phyloP scores from a whole-genome alignment of 2,797 vertebrate genomes.

The Galagoides demidoff region DNA sequence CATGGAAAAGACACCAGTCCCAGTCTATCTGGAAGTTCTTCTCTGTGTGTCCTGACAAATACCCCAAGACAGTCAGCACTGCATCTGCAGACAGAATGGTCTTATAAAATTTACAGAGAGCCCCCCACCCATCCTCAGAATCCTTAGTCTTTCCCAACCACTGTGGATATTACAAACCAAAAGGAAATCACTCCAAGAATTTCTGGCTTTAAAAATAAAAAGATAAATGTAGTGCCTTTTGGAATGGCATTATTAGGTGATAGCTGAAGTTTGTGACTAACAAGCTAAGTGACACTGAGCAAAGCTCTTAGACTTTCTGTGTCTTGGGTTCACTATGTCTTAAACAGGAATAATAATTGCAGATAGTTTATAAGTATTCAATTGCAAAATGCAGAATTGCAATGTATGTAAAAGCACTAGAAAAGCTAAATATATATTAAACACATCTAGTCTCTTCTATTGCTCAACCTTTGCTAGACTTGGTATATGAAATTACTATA shows the following conservation, averaged over 20 bases:
- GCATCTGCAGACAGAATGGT: not conserved
- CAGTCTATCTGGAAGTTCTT: not conserved
- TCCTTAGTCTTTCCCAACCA: not conserved
- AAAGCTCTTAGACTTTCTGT: not conserved
- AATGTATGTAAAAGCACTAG: not conserved
- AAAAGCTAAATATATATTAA: not conserved
- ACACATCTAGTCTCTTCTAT: not conserved
- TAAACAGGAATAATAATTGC: not conserved
- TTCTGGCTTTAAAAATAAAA: conserved; percentile 16
- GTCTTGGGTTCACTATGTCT: not conserved
- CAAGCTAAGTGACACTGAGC: not conserved
- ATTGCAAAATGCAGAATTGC: not conserved
- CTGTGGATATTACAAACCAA: not conserved
- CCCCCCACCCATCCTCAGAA: not conserved
- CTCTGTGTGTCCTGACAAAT: not conserved
- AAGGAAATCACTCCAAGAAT: not conserved
- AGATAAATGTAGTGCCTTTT: not conserved
- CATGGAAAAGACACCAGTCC: not conserved
- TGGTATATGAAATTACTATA: not conserved
- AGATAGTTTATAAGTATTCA: not conserved
- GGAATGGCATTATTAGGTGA: not conserved
- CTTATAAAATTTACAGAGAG: not conserved
- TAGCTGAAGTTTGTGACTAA: not conserved
- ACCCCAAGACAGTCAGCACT: not conserved
- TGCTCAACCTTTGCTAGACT: not conserved